Percentiles rank a stretch among this genome's conserved stretches.
Evolutionary conservation across 2,113 vertebrate species (phyloP).

Genomic region (Tretioscincus oriximinensis): DNA sequence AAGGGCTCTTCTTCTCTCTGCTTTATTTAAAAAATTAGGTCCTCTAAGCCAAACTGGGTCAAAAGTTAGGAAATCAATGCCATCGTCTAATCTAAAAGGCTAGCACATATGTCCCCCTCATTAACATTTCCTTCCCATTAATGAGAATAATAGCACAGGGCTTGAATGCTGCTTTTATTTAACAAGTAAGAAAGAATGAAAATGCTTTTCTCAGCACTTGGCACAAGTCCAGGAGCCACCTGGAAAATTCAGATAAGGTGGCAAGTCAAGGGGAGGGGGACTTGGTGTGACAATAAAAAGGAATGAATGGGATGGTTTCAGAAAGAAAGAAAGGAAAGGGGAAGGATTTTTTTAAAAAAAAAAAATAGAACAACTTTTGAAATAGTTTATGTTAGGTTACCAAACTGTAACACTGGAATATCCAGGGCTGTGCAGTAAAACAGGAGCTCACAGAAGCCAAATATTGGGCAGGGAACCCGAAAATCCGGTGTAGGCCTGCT

Average conservation of each 20-base stretch:
- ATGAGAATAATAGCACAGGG: conserved; percentile 46
- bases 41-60: conserved; percentile 47
- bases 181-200: conserved; percentile 46
- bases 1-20: conserved; percentile 49
- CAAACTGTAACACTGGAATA: too few species aligned
- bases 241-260: conserved; percentile 69
- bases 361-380: too few species aligned
- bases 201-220: conserved; percentile 41
- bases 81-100: conserved; percentile 52
- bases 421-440: too few species aligned
- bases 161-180: conserved; percentile 34
- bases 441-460: too few species aligned
- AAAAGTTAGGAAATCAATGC: conserved; percentile 45
- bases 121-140: conserved; percentile 60
- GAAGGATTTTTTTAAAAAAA: too few species aligned
- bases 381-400: too few species aligned
- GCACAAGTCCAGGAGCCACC: conserved; percentile 59
- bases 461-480: too few species aligned
- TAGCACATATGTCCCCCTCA: conserved; percentile 48
- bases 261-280: neutral
- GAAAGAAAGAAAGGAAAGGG: too few species aligned
- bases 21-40: conserved; percentile 59
- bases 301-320: conserved; percentile 46
- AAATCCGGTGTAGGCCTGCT: too few species aligned
- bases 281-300: conserved; percentile 44